phyloP scores from a whole-genome alignment of 2,113 vertebrate species.

The Passer montanus region DNA sequence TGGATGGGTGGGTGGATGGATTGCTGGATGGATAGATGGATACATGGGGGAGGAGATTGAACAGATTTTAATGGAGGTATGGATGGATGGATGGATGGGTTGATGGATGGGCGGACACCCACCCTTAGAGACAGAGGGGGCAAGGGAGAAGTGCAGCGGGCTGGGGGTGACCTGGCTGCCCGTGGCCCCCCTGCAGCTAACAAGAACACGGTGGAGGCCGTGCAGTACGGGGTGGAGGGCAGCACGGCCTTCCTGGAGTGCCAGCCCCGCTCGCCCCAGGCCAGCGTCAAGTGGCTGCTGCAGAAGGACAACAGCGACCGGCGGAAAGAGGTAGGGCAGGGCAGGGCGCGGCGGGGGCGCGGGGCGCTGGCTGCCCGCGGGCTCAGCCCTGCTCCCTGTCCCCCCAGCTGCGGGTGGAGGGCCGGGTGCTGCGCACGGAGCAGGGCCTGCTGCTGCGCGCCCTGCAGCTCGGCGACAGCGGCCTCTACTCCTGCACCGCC shows the following conservation, averaged over 20 bases:
- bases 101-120: too few species aligned
- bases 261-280: conserved; percentile 92
- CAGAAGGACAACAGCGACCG: conserved; percentile 95
- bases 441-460: conserved; percentile 92
- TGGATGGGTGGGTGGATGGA: too few species aligned
- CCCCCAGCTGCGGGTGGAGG: conserved; percentile 88
- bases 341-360: neutral
- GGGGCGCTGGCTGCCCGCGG: fast-evolving
- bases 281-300: conserved; percentile 93
- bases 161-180: neutral
- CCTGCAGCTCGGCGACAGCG: conserved; percentile 86
- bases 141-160: neutral
- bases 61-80: neutral
- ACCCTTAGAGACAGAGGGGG: neutral
- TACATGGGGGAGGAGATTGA: neutral
- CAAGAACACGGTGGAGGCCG: conserved; percentile 87
- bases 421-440: conserved; percentile 91
- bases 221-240: conserved; percentile 95
- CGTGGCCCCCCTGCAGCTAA: conserved; percentile 74
- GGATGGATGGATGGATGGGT: neutral
- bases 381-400: neutral
- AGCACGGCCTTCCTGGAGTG: conserved; percentile 96
- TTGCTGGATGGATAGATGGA: too few species aligned
- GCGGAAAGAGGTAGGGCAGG: conserved; percentile 88
- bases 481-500: conserved; percentile 94